Percentiles rank a stretch among this genome's conserved stretches.
Evolutionary conservation across 2,888 invertebrate species (phyloP).

Genomic region (Nymphalis c-album): DNA sequence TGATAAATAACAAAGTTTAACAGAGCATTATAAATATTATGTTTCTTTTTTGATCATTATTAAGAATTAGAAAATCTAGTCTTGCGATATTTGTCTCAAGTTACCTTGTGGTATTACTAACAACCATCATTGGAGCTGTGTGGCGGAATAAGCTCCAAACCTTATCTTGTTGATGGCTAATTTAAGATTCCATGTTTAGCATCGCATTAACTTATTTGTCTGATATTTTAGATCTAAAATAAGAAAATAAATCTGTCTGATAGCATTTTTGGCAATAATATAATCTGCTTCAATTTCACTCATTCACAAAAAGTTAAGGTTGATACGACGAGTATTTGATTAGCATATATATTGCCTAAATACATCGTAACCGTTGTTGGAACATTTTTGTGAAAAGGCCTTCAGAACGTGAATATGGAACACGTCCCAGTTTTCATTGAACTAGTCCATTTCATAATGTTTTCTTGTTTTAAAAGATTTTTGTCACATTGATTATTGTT

Average conservation of each 20-base stretch:
- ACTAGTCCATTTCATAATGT: slow-evolving; percentile 1
- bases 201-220: too few species aligned
- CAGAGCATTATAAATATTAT: too few species aligned
- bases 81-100: too few species aligned
- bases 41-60: too few species aligned
- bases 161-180: too few species aligned
- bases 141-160: too few species aligned
- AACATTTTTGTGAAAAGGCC: slow-evolving; percentile 13
- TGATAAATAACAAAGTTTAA: too few species aligned
- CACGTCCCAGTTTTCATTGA: slow-evolving; percentile 33
- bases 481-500: slow-evolving; percentile 11
- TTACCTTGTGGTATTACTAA: too few species aligned
- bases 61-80: too few species aligned
- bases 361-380: background rate
- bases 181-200: too few species aligned
- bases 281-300: background rate
- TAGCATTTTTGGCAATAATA: background rate
- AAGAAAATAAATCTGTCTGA: background rate
- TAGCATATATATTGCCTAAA: slow-evolving; percentile 8
- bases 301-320: background rate
- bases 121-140: too few species aligned
- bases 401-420: slow-evolving; percentile 26
- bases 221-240: too few species aligned
- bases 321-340: slow-evolving; percentile 1
- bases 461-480: slow-evolving; percentile 12